Evolutionary conservation across 2,797 vertebrate species (phyloP).

Genomic region (Ficedula albicollis): DNA sequence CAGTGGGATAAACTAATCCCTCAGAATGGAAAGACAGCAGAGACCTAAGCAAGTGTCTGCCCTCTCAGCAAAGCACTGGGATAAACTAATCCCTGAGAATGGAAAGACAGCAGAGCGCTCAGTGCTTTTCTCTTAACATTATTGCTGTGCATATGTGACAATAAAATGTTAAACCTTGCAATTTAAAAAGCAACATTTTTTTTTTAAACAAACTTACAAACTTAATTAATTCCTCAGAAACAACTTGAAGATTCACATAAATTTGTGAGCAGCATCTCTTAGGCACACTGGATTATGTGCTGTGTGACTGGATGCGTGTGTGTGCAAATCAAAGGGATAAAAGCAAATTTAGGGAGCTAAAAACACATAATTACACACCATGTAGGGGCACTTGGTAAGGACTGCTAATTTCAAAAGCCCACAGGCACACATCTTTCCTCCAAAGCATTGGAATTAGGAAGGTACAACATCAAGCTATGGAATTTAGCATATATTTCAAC

Average conservation of each 20-base stretch:
- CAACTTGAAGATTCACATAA: neutral
- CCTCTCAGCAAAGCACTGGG: slow-evolving; percentile 22
- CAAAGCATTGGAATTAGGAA: neutral
- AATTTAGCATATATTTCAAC: neutral
- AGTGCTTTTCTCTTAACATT: neutral
- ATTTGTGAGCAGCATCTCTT: neutral
- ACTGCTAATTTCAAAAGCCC: neutral
- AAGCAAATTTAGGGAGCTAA: neutral
- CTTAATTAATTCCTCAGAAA: neutral
- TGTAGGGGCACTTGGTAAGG: neutral
- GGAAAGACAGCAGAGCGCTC: neutral
- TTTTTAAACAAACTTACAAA: neutral
- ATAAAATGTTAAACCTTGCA: neutral
- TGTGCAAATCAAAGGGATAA: neutral
- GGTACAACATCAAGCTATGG: neutral
- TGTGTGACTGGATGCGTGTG: fast-evolving
- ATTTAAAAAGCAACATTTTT: neutral
- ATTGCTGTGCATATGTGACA: neutral
- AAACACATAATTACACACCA: neutral
- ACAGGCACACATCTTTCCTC: neutral
- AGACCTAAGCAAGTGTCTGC: too few species aligned
- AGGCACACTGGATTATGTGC: too few species aligned
- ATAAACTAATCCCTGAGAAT: slow-evolving; percentile 26
- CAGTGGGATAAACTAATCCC: neutral
- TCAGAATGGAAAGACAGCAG: too few species aligned